Conservation (phyloP, 2,113 vertebrate species). For the Oceanites oceanicus region DNA sequence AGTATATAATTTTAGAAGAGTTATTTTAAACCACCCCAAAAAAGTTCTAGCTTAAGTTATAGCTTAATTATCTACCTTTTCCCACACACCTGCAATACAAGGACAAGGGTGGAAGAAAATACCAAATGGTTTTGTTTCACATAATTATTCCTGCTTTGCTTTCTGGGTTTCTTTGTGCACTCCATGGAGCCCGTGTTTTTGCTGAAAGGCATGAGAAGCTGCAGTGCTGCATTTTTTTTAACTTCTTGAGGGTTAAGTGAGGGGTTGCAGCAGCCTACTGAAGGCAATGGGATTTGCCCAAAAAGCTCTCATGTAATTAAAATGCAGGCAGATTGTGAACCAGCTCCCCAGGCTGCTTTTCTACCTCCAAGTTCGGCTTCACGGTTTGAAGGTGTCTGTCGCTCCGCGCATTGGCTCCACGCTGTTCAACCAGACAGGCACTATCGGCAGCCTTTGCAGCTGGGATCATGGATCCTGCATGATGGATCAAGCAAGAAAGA, state of each 20-base stretch:
- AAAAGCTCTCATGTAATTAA: neutral
- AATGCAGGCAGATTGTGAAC: neutral
- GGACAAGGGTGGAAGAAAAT: neutral
- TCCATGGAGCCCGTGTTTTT: rapidly evolving
- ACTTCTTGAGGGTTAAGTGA: neutral
- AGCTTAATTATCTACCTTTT: neutral
- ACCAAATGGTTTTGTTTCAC: neutral
- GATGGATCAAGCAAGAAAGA: neutral
- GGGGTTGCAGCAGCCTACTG: neutral
- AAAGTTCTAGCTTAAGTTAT: neutral
- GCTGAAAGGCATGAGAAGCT: neutral
- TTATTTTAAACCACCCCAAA: neutral
- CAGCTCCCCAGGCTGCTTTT: neutral
- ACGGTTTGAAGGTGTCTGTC: rapidly evolving
- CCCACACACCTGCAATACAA: neutral
- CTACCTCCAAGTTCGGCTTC: neutral
- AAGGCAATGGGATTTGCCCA: neutral
- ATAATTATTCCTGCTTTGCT: neutral
- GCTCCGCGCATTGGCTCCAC: rapidly evolving
- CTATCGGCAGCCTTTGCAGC: neutral
- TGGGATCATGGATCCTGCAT: rapidly evolving
- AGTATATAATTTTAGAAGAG: neutral
- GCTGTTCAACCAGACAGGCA: neutral
- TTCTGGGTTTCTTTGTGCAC: neutral
- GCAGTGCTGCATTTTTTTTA: neutral